A percentile compares a stretch with the other conserved stretches of the same genome.
Evolutionary conservation across 2,113 vertebrate species (phyloP).

Genomic region (Pluvianellus socialis): DNA sequence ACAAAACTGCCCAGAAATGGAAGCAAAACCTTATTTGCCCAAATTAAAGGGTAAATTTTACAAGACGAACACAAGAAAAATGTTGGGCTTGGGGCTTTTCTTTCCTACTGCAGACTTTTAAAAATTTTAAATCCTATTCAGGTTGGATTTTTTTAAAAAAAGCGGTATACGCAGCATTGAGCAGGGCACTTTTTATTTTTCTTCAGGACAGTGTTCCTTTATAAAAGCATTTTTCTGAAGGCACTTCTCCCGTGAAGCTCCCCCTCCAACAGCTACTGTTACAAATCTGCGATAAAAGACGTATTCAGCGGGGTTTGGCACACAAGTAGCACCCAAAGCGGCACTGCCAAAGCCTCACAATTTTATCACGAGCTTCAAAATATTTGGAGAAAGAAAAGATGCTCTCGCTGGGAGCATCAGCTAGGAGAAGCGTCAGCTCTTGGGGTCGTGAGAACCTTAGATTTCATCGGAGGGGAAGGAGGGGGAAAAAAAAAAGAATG

Average conservation of each 20-base stretch:
- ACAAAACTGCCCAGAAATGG: background rate
- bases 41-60: background rate
- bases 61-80: background rate
- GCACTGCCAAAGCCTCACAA: background rate
- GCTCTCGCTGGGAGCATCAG: background rate
- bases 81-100: background rate
- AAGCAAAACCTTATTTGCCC: background rate
- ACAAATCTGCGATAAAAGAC: constrained; percentile 46
- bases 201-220: background rate
- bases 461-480: background rate
- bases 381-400: background rate
- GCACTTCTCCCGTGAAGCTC: background rate
- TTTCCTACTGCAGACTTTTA: too few relatives aligned
- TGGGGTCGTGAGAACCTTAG: background rate
- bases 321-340: background rate
- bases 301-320: constrained; percentile 51
- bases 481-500: background rate
- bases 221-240: constrained; percentile 33
- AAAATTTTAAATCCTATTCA: too few relatives aligned
- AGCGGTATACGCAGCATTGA: too few relatives aligned
- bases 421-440: background rate
- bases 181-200: background rate
- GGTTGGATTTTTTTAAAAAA: too few relatives aligned
- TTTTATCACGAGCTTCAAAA: background rate
- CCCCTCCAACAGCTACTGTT: constrained; percentile 33